Evolutionary conservation across 2,888 invertebrate species (phyloP).

Genomic region (Machimus atricapillus): DNA sequence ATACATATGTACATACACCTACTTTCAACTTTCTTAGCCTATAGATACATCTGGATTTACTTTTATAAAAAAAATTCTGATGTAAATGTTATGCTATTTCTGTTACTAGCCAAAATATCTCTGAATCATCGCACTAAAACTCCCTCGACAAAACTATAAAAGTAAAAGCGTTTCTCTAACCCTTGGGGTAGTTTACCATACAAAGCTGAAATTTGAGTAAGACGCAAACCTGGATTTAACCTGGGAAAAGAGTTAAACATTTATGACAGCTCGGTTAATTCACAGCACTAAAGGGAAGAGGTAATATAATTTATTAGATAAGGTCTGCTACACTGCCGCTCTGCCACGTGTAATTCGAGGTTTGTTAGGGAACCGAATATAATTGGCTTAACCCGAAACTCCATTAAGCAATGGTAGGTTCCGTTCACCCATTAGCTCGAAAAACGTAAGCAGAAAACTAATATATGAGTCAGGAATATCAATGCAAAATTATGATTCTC

Average conservation of each 20-base stretch:
- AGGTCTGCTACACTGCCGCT: not conserved
- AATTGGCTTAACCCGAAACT: not conserved
- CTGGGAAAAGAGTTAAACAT: not conserved
- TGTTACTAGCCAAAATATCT: no score
- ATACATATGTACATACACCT: no score
- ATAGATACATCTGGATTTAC: no score
- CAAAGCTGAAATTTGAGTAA: not conserved
- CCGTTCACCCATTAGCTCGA: not conserved
- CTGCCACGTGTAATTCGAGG: not conserved
- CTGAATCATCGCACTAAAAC: no score
- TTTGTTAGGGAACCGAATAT: not conserved
- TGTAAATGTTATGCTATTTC: no score
- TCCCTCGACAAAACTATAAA: not conserved
- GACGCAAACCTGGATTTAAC: not conserved
- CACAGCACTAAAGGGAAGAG: not conserved
- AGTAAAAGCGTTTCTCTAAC: not conserved
- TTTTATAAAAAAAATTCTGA: no score
- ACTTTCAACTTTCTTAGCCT: no score
- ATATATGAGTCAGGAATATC: not conserved
- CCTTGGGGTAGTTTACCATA: not conserved
- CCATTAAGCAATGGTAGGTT: not conserved
- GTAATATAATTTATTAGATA: not conserved
- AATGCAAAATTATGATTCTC: conserved; percentile 7
- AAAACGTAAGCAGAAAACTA: conserved; percentile 1
- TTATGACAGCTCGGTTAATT: not conserved